Base-by-base conservation (phyloP, 2,888 invertebrate species). In the Xestia rhomboidea region DNA sequence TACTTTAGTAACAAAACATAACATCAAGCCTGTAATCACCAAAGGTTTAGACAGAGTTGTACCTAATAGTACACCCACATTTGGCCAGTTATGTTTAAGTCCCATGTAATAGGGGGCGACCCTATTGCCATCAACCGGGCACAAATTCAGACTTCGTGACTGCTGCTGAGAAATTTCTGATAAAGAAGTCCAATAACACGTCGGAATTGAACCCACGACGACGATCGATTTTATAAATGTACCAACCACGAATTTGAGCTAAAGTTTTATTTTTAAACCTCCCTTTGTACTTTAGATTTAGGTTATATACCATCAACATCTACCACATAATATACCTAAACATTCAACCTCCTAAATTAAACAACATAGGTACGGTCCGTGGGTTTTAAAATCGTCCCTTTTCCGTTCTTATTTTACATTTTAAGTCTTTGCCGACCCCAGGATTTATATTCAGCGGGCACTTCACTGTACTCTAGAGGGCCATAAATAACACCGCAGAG, bases 381-480 rank as follows among this genome's bases (percentile, higher is more conserved):
- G 88, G 89, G 80, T 85, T 89, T 90, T 84, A 90, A 90, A 90
- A 88, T 78, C 86, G 84, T 79, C 87, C 87, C 83, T 87, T 85
- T 76, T 82, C 87, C 89, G 89, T 93, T 93, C 94, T 93, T 93
- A 92, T 93, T 94, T 95, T 93, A 94, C 93, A 94, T 95, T 95
- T 95, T 93, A 96, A 95, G 95, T 95, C 95, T 94, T 92, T 92
- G 77, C 89, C 88, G 85, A 90, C 92, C 87, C 91, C 93, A 93
- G 94, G 95, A 96, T 96, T 96, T 96, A 96, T 96, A 96, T 96
- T 96, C 96, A 92, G 93, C 92, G 94, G 93, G 93, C 93, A 95
- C 96, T 96, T 95, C 95, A 95, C 92, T 92, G 93, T 93, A 90
- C 96, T 94, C 96, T 95, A 96, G 96, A 95, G 96, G 91, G 92